Evolutionary conservation across 30 jellyfish, hydroid and myxozoan genomes (phyloP).

Genomic region (Turritopsis rubra): DNA sequence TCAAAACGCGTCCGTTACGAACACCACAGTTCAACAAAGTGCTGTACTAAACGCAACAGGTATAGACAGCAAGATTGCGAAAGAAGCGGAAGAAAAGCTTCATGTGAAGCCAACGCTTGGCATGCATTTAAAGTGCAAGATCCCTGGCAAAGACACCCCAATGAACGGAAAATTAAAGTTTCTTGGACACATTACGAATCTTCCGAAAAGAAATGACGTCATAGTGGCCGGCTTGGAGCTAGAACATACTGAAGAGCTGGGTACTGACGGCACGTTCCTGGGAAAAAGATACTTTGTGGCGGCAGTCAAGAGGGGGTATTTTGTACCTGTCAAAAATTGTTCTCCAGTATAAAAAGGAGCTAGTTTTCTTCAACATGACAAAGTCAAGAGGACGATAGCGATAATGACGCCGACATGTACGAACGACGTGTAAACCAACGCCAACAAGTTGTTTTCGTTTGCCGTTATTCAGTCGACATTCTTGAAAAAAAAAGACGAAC

Average conservation of each 20-base stretch:
- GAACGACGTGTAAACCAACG: no score
- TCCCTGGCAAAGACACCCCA: slow-evolving; percentile 83
- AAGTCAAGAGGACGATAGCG: no score
- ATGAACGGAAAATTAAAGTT: slow-evolving; percentile 70
- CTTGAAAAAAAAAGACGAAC: no score
- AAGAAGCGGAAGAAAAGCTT: slow-evolving; percentile 50
- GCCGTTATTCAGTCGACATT: no score
- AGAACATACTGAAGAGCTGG: slow-evolving; percentile 90
- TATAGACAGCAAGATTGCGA: slow-evolving; percentile 31
- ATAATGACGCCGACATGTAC: no score
- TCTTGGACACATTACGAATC: slow-evolving; percentile 83
- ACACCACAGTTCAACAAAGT: not conserved
- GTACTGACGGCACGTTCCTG: slow-evolving; percentile 97
- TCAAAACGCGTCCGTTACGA: not conserved
- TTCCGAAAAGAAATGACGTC: slow-evolving; percentile 77
- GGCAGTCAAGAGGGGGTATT: slow-evolving; percentile 79
- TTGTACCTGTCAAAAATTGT: slow-evolving; percentile 88
- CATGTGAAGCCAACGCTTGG: slow-evolving; percentile 67
- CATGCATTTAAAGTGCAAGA: slow-evolving; percentile 69
- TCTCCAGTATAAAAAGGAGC: slow-evolving; percentile 39
- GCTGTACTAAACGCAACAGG: no score
- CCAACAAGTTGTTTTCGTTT: no score
- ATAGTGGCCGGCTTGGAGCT: slow-evolving; percentile 95
- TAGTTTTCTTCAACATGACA: not conserved
- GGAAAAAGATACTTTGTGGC: slow-evolving; percentile 89